Evolutionary conservation across 2,113 vertebrate species (phyloP).

Genomic region (Cyprinus carpio): DNA sequence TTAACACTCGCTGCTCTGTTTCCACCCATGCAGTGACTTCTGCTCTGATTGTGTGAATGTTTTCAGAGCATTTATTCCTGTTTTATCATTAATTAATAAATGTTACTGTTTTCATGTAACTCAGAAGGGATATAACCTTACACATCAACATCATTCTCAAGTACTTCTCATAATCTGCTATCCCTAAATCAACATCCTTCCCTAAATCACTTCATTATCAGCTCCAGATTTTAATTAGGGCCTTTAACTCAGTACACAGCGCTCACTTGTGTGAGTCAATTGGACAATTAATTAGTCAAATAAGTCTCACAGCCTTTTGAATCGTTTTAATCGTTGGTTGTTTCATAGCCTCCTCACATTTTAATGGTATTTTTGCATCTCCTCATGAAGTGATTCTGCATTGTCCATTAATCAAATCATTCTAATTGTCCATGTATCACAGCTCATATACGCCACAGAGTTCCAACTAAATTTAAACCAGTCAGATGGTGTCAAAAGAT

Average conservation of each 20-base stretch:
- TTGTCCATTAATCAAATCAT: neutral
- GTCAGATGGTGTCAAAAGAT: neutral
- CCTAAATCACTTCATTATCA: slow-evolving; percentile 48
- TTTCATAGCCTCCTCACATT: slow-evolving; percentile 1
- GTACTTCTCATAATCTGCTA: slow-evolving; percentile 23
- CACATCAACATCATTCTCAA: slow-evolving; percentile 25
- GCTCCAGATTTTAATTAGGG: slow-evolving; percentile 55
- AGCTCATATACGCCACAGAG: neutral
- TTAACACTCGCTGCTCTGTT: neutral
- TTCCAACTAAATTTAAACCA: neutral
- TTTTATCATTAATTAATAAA: slow-evolving; percentile 43
- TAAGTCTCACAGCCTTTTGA: slow-evolving; percentile 47
- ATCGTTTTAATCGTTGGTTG: slow-evolving; percentile 46
- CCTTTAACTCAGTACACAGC: slow-evolving; percentile 46
- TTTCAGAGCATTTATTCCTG: neutral
- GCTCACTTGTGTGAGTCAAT: slow-evolving; percentile 54
- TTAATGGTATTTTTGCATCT: neutral
- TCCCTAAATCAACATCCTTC: slow-evolving; percentile 32
- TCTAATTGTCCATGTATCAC: neutral
- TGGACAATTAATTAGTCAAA: slow-evolving; percentile 63
- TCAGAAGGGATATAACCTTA: slow-evolving; percentile 40
- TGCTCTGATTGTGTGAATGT: neutral
- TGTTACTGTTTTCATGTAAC: slow-evolving; percentile 25
- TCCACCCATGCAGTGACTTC: neutral
- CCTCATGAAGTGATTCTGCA: neutral